phyloP scores from a whole-genome alignment of 2,888 invertebrate genomes.

The Lampropteryx suffumata region DNA sequence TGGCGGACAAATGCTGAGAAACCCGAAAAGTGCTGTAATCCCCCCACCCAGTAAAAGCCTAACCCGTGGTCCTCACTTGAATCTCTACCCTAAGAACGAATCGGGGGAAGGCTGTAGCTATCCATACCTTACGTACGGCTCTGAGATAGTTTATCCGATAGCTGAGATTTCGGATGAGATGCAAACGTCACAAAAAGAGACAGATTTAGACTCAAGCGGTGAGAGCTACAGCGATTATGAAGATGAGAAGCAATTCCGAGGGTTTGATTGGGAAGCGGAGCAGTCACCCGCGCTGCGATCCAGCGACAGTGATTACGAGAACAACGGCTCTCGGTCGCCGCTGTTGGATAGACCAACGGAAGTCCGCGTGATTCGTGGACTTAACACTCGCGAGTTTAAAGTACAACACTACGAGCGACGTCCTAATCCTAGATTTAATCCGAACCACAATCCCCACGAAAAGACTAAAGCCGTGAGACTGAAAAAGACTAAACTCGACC shows the following conservation, averaged over 20 bases:
- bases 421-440: constrained; percentile 50
- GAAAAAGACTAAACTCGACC: constrained; percentile 70
- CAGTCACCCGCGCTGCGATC: constrained; percentile 71
- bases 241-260: constrained; percentile 81
- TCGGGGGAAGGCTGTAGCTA: constrained; percentile 89
- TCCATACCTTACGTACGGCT: constrained; percentile 86
- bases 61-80: constrained; percentile 87
- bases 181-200: constrained; percentile 86
- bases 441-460: constrained; percentile 47
- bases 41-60: constrained; percentile 88
- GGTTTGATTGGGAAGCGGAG: constrained; percentile 78
- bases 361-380: constrained; percentile 67
- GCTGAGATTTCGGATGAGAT: constrained; percentile 93
- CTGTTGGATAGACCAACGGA: constrained; percentile 81
- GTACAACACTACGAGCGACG: constrained; percentile 68
- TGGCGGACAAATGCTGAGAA: constrained; percentile 85
- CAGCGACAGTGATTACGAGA: constrained; percentile 87
- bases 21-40: constrained; percentile 84
- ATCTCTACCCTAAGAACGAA: constrained; percentile 85
- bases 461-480: constrained; percentile 71
- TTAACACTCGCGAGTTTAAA: constrained; percentile 67
- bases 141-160: constrained; percentile 92
- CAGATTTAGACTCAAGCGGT: constrained; percentile 83
- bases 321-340: constrained; percentile 88
- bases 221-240: constrained; percentile 85